phyloP scores from a whole-genome alignment of 2,888 invertebrate species.

The Lepetodrilus schrolli region DNA sequence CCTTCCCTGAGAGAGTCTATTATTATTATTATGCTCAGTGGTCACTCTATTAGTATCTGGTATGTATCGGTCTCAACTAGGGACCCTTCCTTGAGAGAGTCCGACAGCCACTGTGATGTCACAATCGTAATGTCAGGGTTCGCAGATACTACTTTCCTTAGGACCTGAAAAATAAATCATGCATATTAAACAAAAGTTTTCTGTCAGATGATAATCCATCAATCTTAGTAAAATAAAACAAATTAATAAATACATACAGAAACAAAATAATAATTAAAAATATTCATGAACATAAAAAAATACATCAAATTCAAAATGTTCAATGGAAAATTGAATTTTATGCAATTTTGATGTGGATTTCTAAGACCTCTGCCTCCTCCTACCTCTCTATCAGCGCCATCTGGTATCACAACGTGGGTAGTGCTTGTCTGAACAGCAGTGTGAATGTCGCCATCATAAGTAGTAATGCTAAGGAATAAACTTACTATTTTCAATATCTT shows the following conservation, averaged over 20 bases:
- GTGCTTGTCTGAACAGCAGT: conserved; percentile 46
- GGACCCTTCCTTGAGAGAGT: conserved; percentile 42
- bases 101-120: conserved; percentile 45
- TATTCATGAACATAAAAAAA: background rate
- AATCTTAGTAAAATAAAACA: background rate
- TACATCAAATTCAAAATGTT: background rate
- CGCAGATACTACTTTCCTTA: conserved; percentile 36
- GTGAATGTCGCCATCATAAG: conserved; percentile 68
- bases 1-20: no score
- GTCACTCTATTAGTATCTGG: conserved; percentile 6
- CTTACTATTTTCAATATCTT: no score
- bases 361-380: conserved; percentile 30
- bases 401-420: conserved; percentile 59
- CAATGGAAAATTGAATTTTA: no score
- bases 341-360: no score
- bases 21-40: no score
- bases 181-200: background rate
- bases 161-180: conserved; percentile 43
- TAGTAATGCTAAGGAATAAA: conserved; percentile 41
- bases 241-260: background rate
- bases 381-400: conserved; percentile 49
- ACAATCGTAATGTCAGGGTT: conserved; percentile 39
- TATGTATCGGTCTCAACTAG: conserved; percentile 40
- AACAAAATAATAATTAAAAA: background rate
- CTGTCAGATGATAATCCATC: background rate